Evolutionary conservation across 2,797 vertebrate genomes (phyloP), one percentile per base, ranked within the genome.

Genomic region (Todus mexicanus): DNA sequence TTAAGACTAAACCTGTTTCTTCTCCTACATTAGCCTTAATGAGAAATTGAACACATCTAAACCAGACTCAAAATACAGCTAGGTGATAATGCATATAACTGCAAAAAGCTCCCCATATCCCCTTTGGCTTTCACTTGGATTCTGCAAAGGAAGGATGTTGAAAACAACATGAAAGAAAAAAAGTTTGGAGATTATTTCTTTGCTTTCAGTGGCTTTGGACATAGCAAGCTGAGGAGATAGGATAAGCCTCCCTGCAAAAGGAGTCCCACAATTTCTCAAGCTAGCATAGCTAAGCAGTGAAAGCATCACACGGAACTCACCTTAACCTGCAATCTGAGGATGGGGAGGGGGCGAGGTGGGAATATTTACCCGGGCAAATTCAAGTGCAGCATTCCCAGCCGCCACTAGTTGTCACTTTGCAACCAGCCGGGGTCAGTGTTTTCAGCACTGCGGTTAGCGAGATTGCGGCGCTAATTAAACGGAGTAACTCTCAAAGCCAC

Each of bases 331-430:
- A 87, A 5, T 77, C 31, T 82, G 56, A 78, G 83, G n/a, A 68
- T 88, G 72, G 93, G 91, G 82, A 95, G 79, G 93, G 96, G 92
- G 85, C 59, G 66, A 96, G 81, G 89, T 96, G 89, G 68, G 85
- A 84, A 87, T 90, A 93, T 96, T 97, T 93, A 90, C 95, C 95
- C 92, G 92, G 94, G 95, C 60, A 91, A 96, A 94, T 95, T 92
- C 38, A 91, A 91, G 43, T 98, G 98, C 97, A 98, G 96, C 95
- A 43, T 94, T 94, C 89, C 72, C 93, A 93, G 89, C 94, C 91
- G 48, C 98, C 99, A 65, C 98, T 98, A 99, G 98, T 98, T 97
- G 98, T 97, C 98, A 98, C 98, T 97, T 97, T 98, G 96, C 93
- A 92, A 95, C 64, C 97, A 97, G 94, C 86, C 92, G 88, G 93